A percentile compares a stretch with the other conserved stretches of the same genome.
phyloP scores from a whole-genome alignment of 2,113 vertebrate genomes.

The Indicator indicator region DNA sequence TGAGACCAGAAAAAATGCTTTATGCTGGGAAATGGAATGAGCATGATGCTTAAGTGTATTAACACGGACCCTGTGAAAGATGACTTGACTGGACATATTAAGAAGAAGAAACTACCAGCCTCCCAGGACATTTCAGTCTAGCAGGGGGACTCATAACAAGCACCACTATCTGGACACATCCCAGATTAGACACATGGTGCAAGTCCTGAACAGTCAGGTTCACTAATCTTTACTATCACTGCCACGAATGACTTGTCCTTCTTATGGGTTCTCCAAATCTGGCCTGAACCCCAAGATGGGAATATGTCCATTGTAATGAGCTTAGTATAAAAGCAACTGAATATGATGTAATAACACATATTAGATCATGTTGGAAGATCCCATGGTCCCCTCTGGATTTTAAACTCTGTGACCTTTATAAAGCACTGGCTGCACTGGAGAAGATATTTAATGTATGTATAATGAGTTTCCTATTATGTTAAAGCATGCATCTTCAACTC shows the following conservation, averaged over 20 bases:
- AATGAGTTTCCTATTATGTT: slow-evolving; percentile 32
- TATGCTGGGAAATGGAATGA: background rate
- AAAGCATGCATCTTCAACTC: background rate
- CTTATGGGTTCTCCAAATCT: background rate
- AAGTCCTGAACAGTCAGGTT: background rate
- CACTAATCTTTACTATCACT: background rate
- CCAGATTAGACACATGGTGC: background rate
- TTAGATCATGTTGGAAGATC: background rate
- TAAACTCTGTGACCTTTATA: slow-evolving; percentile 13
- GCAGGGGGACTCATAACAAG: background rate
- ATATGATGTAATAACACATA: background rate
- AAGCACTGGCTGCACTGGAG: background rate
- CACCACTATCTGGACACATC: background rate
- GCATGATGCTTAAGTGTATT: background rate
- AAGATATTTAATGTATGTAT: background rate
- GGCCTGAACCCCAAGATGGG: background rate
- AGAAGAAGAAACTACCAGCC: background rate
- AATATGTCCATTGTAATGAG: background rate
- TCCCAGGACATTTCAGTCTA: background rate
- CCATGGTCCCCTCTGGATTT: background rate
- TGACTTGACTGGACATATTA: background rate
- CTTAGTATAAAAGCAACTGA: background rate
- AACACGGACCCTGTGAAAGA: background rate
- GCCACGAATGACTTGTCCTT: background rate
- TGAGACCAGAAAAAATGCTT: background rate